Evolutionary conservation across 2,113 vertebrate genomes (phyloP).

Genomic region (Daubentonia madagascariensis): DNA sequence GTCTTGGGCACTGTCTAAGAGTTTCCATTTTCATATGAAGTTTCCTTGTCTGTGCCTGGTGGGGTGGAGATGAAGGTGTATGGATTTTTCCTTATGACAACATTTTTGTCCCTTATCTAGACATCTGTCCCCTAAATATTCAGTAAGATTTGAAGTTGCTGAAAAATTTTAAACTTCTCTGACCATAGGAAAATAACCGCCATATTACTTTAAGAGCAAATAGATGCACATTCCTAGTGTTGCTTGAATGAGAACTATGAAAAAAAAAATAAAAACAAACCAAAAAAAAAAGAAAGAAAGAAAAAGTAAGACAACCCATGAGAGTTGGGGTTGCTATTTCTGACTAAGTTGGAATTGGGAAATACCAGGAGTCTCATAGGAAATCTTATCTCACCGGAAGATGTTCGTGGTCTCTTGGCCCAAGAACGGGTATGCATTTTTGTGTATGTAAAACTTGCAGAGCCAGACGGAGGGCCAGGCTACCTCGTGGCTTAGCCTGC

Average conservation of each 20-base stretch:
- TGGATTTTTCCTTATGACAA: neutral
- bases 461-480: neutral
- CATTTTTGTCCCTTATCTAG: neutral
- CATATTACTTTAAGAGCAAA: constrained; percentile 15
- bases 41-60: neutral
- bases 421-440: neutral
- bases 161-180: neutral
- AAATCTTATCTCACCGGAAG: constrained; percentile 10
- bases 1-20: neutral
- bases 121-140: neutral
- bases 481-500: neutral
- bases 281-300: neutral
- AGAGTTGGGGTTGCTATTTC: constrained; percentile 35
- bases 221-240: neutral
- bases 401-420: neutral
- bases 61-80: neutral
- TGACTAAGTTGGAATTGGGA: constrained; percentile 13
- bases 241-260: neutral
- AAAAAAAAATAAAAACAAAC: too few species aligned
- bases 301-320: neutral
- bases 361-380: constrained; percentile 16
- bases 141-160: neutral
- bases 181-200: constrained; percentile 21
- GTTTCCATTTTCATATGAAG: neutral
- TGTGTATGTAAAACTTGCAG: neutral